These are phyloP conservation scores for Andrena bucephala DNA, from an alignment of 2,888 invertebrate species.

Conservation along the genomic window DNA sequence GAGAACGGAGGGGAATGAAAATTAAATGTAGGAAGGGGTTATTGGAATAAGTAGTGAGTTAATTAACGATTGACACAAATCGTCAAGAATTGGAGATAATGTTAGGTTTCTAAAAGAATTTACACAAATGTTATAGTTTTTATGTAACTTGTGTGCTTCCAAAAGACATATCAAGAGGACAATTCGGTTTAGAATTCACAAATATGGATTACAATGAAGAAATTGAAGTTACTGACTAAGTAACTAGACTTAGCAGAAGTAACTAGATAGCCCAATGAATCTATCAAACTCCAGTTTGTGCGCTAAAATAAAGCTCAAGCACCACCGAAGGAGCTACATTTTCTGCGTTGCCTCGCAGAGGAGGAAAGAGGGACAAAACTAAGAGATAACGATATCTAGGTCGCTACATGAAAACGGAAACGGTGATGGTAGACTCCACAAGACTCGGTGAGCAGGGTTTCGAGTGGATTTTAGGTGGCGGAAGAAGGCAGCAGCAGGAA, in stretches of 20 bases:
- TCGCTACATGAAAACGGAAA: constrained; percentile 42
- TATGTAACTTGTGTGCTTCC: too few species aligned
- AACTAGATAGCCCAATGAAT: too few species aligned
- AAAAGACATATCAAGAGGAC: too few species aligned
- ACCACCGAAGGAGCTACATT: background rate
- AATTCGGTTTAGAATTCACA: too few species aligned
- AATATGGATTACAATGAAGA: too few species aligned
- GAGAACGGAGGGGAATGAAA: background rate
- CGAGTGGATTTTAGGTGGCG: constrained; percentile 34
- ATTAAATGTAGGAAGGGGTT: background rate
- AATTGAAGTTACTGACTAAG: too few species aligned
- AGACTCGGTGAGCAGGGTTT: constrained; percentile 24
- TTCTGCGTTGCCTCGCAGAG: background rate
- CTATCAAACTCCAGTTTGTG: too few species aligned
- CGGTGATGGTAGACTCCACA: constrained; percentile 33
- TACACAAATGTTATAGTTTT: too few species aligned
- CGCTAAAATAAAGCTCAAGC: background rate
- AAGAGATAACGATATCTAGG: constrained; percentile 41
- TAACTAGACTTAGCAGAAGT: too few species aligned
- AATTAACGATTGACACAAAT: background rate
- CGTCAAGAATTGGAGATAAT: too few species aligned
- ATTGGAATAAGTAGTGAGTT: background rate
- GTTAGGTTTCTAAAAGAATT: too few species aligned
- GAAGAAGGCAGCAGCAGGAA: constrained; percentile 10
- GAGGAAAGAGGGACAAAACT: background rate